Evolutionary conservation across 2,113 vertebrate species (phyloP).

Genomic region (Epinephelus fuscoguttatus): DNA sequence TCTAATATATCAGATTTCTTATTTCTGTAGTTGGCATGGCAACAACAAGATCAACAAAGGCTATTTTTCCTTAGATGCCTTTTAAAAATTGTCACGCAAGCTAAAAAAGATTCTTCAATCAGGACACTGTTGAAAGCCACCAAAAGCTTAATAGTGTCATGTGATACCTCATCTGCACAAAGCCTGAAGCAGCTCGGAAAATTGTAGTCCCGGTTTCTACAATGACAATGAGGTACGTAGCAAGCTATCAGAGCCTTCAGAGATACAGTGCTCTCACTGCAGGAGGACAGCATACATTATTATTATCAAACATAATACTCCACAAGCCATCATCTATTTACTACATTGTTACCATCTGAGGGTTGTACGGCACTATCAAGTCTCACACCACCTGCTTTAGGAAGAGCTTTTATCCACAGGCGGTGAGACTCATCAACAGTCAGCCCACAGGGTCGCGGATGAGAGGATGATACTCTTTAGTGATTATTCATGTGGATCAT

Average conservation of each 20-base stretch:
- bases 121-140: background rate
- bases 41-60: conserved; percentile 18
- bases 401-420: conserved; percentile 43
- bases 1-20: background rate
- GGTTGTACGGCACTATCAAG: conserved; percentile 28
- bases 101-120: background rate
- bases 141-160: background rate
- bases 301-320: conserved; percentile 28
- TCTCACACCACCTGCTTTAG: conserved; percentile 52
- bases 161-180: background rate
- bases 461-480: conserved; percentile 26
- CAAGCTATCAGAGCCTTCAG: background rate
- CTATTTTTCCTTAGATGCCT: background rate
- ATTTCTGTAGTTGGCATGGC: background rate
- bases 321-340: conserved; percentile 41
- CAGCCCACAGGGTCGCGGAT: conserved; percentile 51
- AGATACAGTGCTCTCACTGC: conserved; percentile 3
- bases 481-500: conserved; percentile 44
- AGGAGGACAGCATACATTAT: background rate
- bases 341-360: conserved; percentile 36
- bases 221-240: background rate
- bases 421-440: conserved; percentile 49
- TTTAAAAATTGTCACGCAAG: background rate
- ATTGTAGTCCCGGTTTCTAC: background rate
- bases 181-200: background rate